Evolutionary conservation across 1,140 invertebrate genomes (phyloP), one percentile per base, ranked within the genome.

Genomic region (Drosophila carrolli): DNA sequence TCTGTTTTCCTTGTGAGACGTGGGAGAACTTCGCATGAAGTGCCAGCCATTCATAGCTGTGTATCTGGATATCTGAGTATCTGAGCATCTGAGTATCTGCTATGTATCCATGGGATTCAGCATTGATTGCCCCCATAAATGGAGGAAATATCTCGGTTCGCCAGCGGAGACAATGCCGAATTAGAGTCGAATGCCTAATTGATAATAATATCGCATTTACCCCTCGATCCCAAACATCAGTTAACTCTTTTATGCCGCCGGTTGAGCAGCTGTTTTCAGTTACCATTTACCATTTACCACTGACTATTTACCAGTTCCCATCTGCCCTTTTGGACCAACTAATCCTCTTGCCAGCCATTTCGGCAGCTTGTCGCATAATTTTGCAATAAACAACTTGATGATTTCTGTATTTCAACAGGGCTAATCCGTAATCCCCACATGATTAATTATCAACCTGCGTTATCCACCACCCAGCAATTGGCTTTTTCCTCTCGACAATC

Each of bases 391-490:
- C 81, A 86, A 83, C 60, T 58, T 88, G 79, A 83, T 79, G 63
- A 83, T 83, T 79, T 78, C 53, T 55, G 59, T 73, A 86, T 68
- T 82, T 79, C 61, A 68, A 76, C 75, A 80, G 47, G 66, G 14
- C 63, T 57, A 70, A 56, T 57, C 51, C 47, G 60, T 89, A 89
- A 89, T 89, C 84, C 84, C 84, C 84, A 78, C 66, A 84, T 89
- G 84, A 89, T 89, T 89, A 89, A 89, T 89, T 89, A 89, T 89
- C 84, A 89, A 89, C 84, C 84, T 89, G 84, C 78, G 23, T 55
- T 46, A 67, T 37, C 61, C 48, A 58, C 65, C 62, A 44, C 27
- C 23, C 68, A 60, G 62, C 73, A 81, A 77, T 67, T 60, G 60
- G 63, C 37, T 67, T 35, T 23, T 23, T 38, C 62, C 35, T 23